Base-by-base conservation (phyloP, 1,140 invertebrate genomes). In the Drosophila sucinea region DNA sequence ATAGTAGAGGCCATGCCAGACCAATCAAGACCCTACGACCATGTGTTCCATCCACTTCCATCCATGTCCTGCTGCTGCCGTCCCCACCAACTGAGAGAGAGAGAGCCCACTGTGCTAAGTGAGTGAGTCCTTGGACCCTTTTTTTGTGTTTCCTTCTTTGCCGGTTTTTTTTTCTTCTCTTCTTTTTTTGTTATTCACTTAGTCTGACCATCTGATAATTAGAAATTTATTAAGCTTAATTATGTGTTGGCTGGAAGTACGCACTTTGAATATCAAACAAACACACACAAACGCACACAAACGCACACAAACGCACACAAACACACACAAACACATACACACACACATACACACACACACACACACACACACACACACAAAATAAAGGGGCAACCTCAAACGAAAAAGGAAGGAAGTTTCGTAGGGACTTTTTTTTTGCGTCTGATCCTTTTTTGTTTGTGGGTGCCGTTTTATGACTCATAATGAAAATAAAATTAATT, bases 161-260 rank as follows among this genome's bases (percentile, higher is more conserved):
- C 17, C 7, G 44, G 23, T 25, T 1, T 6, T 23, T 7, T 23
- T 47, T 2, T 5, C 6, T 47, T 47, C 25, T 47, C 6, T 47
- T 35, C 8, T 3, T 38, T 51, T 51, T 51, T 51, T 51, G 44
- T 51, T 51, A 51, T 84, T 87, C 79, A 87, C 79, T 89, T 84
- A 90, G 65, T 69, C 56, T 76, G 70, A 72, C 80, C 82, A 90
- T 90, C 82, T 84, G 80, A 90, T 90, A 90, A 90, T 90, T 90
- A 90, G 72, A 81, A 87, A 81, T 90, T 90, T 90, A 90, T 90
- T 90, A 90, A 81, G 79, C 83, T 78, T 86, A 81, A 90, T 87
- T 87, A 90, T 90, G 82, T 90, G 87, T 90, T 81, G 74, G 57
- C 73, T 77, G 64, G 47, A 84, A 90, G 77, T 89, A 89, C 84